These are phyloP conservation scores for Teleopsis dalmanni DNA, from an alignment of 1,140 invertebrate species.

Conservation along the genomic window DNA sequence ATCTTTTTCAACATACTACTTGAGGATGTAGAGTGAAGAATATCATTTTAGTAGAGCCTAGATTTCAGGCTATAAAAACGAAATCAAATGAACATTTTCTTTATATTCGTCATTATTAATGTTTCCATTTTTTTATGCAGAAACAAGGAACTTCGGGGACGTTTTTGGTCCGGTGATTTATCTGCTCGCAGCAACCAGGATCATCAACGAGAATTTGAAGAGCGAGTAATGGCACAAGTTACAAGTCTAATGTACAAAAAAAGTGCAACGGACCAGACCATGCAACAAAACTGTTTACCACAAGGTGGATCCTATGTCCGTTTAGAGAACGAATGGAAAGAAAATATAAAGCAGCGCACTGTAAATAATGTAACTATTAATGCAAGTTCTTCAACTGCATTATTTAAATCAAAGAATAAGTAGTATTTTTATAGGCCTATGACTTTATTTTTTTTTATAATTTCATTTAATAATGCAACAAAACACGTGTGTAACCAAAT, in stretches of 20 bases:
- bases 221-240: constrained; percentile 63
- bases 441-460: no score
- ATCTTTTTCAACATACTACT: no score
- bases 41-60: no score
- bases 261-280: constrained; percentile 28
- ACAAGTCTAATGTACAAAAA: constrained; percentile 51
- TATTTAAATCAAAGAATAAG: no score
- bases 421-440: no score
- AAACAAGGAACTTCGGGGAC: constrained; percentile 40
- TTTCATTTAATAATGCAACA: no score
- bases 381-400: neutral
- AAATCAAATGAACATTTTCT: neutral
- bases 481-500: no score
- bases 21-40: no score
- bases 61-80: neutral
- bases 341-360: constrained; percentile 44
- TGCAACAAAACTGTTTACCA: constrained; percentile 21
- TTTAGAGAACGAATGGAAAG: constrained; percentile 65
- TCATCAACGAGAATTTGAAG: constrained; percentile 72
- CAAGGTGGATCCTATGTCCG: constrained; percentile 62
- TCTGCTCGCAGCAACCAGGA: constrained; percentile 77
- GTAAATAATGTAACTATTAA: neutral
- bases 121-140: constrained; percentile 15
- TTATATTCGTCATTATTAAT: neutral
- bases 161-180: constrained; percentile 63